Evolutionary conservation across 2,888 invertebrate genomes (phyloP).

Genomic region (Callinectes sapidus): DNA sequence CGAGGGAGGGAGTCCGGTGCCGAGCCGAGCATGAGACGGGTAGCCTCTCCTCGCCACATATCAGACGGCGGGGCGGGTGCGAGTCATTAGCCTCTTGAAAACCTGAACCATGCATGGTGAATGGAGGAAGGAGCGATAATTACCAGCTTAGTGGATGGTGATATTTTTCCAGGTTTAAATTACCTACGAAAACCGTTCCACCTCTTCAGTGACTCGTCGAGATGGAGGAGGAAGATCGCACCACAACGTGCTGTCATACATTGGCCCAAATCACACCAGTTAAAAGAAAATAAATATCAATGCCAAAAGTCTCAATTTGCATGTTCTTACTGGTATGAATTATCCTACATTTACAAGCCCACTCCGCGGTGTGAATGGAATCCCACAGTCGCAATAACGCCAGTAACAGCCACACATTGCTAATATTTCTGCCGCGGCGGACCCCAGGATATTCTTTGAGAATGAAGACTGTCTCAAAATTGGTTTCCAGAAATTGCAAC

Average conservation of each 20-base stretch:
- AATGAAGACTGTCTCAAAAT: constrained; percentile 21
- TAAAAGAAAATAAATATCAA: background rate
- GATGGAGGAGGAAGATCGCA: background rate
- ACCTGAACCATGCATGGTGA: background rate
- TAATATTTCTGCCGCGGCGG: background rate
- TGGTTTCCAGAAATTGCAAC: constrained; percentile 9
- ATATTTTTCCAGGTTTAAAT: background rate
- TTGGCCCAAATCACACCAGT: background rate
- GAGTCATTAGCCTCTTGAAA: background rate
- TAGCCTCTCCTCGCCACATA: background rate
- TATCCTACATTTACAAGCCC: background rate
- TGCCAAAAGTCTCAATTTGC: background rate
- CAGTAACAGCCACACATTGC: background rate
- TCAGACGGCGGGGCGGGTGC: background rate
- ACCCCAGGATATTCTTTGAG: background rate
- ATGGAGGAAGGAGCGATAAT: background rate
- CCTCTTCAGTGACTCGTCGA: background rate
- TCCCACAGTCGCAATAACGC: background rate
- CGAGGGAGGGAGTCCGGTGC: background rate
- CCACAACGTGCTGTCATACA: background rate
- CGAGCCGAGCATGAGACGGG: background rate
- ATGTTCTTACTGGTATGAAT: background rate
- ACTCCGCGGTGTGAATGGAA: background rate
- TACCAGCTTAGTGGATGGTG: background rate
- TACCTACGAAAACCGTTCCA: background rate